phyloP scores from a whole-genome alignment of 2,797 vertebrate genomes.

The Pseudochirops corinnae region DNA sequence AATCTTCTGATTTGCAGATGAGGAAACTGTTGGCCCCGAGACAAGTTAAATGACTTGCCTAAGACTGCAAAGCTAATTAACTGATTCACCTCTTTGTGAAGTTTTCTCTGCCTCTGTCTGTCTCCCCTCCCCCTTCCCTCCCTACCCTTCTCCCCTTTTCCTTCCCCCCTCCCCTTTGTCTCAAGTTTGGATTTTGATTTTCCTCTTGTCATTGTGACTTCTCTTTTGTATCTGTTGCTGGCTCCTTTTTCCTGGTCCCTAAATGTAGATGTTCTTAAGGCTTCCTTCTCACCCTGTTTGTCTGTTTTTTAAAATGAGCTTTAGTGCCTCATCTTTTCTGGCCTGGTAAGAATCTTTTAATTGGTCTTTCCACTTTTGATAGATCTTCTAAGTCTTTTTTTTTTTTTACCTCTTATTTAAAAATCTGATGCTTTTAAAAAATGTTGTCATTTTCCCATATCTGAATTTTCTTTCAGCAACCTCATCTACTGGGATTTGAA shows the following conservation, averaged over 20 bases:
- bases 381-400: neutral
- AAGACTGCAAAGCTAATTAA: neutral
- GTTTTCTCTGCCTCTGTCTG: neutral
- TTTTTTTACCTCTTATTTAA: neutral
- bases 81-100: neutral
- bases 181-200: neutral
- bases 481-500: neutral
- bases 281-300: neutral
- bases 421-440: neutral
- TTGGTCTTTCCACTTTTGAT: neutral
- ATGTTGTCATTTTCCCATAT: neutral
- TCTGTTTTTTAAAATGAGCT: neutral
- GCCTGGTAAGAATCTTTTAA: neutral
- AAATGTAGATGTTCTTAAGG: neutral
- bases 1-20: neutral
- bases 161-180: no score
- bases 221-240: neutral
- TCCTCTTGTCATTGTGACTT: neutral
- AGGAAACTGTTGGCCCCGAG: neutral
- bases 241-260: neutral
- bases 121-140: neutral
- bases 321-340: neutral
- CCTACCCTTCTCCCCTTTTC: no score
- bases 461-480: neutral
- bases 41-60: neutral